phyloP scores from a whole-genome alignment of 2,888 invertebrate genomes.

The Antitype chi region DNA sequence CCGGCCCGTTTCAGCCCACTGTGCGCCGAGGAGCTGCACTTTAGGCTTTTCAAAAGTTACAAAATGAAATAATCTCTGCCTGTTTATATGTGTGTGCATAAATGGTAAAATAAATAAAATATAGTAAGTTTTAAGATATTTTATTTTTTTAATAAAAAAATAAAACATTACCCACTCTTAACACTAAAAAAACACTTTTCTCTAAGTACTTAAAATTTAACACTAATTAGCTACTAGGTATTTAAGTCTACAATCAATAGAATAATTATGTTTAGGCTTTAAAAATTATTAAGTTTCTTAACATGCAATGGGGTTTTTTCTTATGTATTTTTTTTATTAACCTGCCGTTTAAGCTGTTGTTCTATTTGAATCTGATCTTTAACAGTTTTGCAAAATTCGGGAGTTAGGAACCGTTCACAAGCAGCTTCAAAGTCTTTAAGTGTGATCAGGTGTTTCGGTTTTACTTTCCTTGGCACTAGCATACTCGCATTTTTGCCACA shows the following conservation, averaged over 20 bases:
- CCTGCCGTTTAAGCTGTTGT: not conserved
- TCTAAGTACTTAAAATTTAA: not conserved
- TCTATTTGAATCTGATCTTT: slow-evolving; percentile 26
- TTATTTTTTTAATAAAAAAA: not conserved
- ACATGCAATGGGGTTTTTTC: not conserved
- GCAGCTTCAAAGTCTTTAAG: slow-evolving; percentile 20
- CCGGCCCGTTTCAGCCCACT: too few relatives aligned
- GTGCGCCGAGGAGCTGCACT: not conserved
- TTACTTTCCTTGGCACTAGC: not conserved
- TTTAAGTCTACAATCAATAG: not conserved
- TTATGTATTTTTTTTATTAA: too few relatives aligned
- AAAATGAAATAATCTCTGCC: slow-evolving; percentile 3
- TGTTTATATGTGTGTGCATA: too few relatives aligned
- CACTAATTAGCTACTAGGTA: not conserved
- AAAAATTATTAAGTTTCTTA: not conserved
- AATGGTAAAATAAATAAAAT: too few relatives aligned
- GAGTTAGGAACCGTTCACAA: slow-evolving; percentile 27
- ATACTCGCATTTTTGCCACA: slow-evolving; percentile 29
- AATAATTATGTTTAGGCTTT: not conserved
- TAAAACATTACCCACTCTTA: not conserved
- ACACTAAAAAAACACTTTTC: not conserved
- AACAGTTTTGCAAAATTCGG: slow-evolving; percentile 15
- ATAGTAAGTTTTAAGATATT: not conserved
- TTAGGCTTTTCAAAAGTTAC: not conserved
- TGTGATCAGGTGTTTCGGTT: slow-evolving; percentile 9